A percentile compares a stretch with the other conserved stretches of the same genome.
These are phyloP conservation scores for Alexandromys fortis DNA, from an alignment of 2,113 vertebrate genomes.

Conservation along the genomic window DNA sequence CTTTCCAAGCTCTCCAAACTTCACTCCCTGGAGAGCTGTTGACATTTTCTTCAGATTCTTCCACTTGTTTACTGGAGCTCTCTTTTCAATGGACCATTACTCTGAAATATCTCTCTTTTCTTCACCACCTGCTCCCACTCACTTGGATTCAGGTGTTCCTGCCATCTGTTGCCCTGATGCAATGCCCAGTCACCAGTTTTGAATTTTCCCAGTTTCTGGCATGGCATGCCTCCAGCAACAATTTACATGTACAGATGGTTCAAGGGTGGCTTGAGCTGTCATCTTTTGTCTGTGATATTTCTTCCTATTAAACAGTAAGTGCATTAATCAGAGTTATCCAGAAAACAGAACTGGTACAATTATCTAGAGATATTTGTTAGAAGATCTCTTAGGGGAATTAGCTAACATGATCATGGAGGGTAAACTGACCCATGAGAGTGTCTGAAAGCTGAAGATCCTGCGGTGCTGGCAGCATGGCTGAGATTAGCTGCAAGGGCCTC, in stretches of 20 bases:
- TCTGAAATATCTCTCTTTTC: conserved; percentile 22
- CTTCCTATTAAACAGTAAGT: not conserved
- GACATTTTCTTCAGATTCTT: not conserved
- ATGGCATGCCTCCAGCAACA: not conserved
- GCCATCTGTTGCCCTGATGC: conserved; percentile 2
- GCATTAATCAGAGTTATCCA: not conserved
- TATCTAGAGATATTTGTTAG: not conserved
- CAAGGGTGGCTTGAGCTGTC: conserved; percentile 35
- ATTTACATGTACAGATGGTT: conserved; percentile 49
- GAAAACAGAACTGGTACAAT: not conserved
- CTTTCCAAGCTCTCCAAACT: not conserved
- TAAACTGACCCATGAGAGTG: not conserved
- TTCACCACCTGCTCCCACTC: not conserved
- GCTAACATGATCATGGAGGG: not conserved
- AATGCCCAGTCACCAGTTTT: not conserved
- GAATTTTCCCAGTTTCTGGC: not conserved
- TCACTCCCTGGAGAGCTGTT: not conserved
- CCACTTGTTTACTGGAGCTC: not conserved
- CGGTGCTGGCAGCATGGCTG: not conserved
- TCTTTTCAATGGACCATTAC: not conserved
- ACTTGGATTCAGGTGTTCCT: conserved; percentile 47
- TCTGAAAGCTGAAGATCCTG: not conserved
- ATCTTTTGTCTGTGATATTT: conserved; percentile 46
- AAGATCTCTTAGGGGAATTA: not conserved
- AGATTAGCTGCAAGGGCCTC: not conserved